A percentile compares a stretch with the other conserved stretches of the same genome.
Conservation (phyloP, 2,797 vertebrate species). For the Sebastes itinus region DNA sequence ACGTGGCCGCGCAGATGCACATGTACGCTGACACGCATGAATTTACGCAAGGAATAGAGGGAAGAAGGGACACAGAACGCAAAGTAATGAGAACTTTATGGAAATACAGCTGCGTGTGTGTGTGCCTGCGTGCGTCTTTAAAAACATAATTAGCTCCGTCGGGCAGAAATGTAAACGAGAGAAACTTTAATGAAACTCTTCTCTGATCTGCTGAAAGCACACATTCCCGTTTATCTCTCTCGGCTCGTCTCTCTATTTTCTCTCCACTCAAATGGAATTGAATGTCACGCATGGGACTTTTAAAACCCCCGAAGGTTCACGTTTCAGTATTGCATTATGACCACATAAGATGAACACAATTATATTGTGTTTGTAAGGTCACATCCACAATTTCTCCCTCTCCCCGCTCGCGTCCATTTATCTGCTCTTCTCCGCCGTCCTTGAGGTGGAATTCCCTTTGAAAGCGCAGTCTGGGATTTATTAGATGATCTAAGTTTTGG, state of each 20-base stretch:
- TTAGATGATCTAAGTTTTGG: conserved; percentile 46
- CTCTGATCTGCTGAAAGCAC: conserved; percentile 73
- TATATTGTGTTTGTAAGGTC: conserved; percentile 44
- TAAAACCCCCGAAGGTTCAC: conserved; percentile 44
- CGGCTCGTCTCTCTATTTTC: conserved; percentile 31
- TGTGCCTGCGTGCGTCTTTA: conserved; percentile 36
- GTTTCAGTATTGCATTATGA: conserved; percentile 44
- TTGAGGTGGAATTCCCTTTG: conserved; percentile 49
- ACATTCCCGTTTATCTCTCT: conserved; percentile 62
- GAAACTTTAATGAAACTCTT: conserved; percentile 76
- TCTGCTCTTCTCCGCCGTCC: conserved; percentile 28
- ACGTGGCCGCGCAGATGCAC: conserved; percentile 3
- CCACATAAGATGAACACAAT: conserved; percentile 58
- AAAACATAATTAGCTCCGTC: conserved; percentile 74
- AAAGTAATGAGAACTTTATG: conserved; percentile 66
- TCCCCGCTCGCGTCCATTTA: conserved; percentile 25
- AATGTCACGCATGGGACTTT: conserved; percentile 60
- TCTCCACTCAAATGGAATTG: conserved; percentile 49
- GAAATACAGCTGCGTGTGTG: conserved; percentile 41
- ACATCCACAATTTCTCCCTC: conserved; percentile 16
- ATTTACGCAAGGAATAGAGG: conserved; percentile 8
- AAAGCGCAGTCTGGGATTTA: conserved; percentile 58
- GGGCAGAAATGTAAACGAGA: conserved; percentile 76
- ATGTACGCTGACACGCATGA: conserved; percentile 22
- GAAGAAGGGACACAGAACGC: conserved; percentile 42